Percentiles rank a stretch among this genome's conserved stretches.
Evolutionary conservation across 2,888 invertebrate species (phyloP).

Genomic region (Sphinx pinastri): DNA sequence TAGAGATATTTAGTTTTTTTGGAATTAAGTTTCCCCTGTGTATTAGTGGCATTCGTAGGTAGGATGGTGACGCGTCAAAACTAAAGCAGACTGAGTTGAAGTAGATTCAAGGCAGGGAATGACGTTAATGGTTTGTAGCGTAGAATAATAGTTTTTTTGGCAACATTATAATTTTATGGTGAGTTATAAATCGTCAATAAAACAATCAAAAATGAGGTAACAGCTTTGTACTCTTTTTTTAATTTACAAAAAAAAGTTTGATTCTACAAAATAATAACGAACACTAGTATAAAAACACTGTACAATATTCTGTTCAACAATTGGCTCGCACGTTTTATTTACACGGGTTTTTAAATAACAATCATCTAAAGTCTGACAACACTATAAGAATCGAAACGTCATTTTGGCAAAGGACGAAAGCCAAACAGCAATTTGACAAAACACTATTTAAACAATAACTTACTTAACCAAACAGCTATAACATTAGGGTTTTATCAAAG

Average conservation of each 20-base stretch:
- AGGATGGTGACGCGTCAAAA: too few species aligned
- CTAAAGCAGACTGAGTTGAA: too few species aligned
- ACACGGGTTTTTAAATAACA: constrained; percentile 10
- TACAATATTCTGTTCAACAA: constrained; percentile 27
- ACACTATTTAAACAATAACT: neutral
- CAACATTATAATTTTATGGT: too few species aligned
- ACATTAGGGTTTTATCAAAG: constrained; percentile 84
- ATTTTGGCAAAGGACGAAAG: constrained; percentile 4
- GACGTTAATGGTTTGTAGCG: too few species aligned
- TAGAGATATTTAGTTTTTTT: too few species aligned
- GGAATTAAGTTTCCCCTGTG: too few species aligned
- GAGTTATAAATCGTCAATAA: constrained; percentile 25
- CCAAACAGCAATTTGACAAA: constrained; percentile 10
- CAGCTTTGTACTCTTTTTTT: constrained; percentile 62
- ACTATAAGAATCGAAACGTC: neutral
- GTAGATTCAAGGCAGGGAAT: too few species aligned
- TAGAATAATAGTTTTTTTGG: too few species aligned
- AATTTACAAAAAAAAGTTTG: constrained; percentile 50
- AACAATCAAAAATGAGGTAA: constrained; percentile 43
- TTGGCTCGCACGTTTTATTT: constrained; percentile 5
- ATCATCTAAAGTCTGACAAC: constrained; percentile 5
- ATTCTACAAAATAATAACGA: constrained; percentile 62
- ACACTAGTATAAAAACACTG: constrained; percentile 44
- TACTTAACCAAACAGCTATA: constrained; percentile 21
- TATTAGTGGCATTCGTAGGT: too few species aligned